Evolutionary conservation across 2,888 invertebrate species (phyloP), one percentile per base, ranked within the genome.

Genomic region (Venusia cambrica): DNA sequence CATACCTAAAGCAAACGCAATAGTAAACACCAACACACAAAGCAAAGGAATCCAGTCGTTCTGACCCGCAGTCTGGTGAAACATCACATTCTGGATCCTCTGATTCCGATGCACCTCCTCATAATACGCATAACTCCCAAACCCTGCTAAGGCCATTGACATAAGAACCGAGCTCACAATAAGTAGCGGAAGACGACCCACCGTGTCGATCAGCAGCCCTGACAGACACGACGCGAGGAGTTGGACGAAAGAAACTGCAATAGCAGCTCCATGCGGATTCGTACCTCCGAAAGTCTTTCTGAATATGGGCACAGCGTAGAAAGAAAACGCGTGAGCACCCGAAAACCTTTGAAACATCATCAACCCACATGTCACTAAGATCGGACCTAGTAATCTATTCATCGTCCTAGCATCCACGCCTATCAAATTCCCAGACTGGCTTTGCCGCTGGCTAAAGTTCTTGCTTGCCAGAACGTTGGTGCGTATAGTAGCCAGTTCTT

Each of bases 281-380:
- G 94, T 92, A 3, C 91, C 92, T 13, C 92, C 92, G 47, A 94
- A 93, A 8, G 96, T 96, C 72, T 93, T 92, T 46, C 94, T 89
- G 71, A 97, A 96, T 57, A 97, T 96, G 33, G 93, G 92, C 5
- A 95, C 96, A 25, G 94, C 94, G 73, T 95, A 95, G 68, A 94
- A 94, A 50, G 92, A 93, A 69, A 95, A 95, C 24, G 94, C 93
- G 56, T 94, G 94, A 15, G 94, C 95, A 5, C 95, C 95, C 18
- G 93, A 88, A 58, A 93, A 93, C 37, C 96, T 90, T 67, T 96
- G 97, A 66, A 97, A 96, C 80, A 96, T 92, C 95, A 96, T 96
- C 49, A 97, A 87, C 8, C 94, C 93, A 63, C 96, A 93, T 1
- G 95, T 94, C 31, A 96, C 93, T 39, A 94, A 77, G 24, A 95